Percentiles rank a stretch among this genome's conserved stretches.
Conservation (phyloP, 64 coral and sea anemone species). For the Dendronephthya gigantea region DNA sequence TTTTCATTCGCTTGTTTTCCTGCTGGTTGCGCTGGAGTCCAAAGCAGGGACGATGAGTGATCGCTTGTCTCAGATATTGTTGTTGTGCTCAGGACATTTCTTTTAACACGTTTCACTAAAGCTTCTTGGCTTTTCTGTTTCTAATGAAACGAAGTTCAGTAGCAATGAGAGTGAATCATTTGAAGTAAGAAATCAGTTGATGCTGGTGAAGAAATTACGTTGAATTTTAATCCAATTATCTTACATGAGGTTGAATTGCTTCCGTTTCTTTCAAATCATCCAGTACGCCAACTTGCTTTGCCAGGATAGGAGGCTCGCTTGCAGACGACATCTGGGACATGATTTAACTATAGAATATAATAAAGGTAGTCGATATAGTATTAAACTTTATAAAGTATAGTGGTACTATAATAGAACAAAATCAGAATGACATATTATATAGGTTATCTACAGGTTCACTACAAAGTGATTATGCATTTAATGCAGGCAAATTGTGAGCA, state of each 20-base stretch:
- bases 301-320: slow-evolving; percentile 3
- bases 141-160: background rate
- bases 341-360: background rate
- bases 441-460: no score
- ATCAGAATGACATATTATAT: no score
- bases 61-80: background rate
- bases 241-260: background rate
- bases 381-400: no score
- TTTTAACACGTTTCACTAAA: background rate
- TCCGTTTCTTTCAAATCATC: background rate
- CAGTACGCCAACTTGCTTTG: background rate
- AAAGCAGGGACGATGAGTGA: background rate
- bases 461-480: no score
- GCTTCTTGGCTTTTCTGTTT: background rate
- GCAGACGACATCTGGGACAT: slow-evolving; percentile 11
- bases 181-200: background rate
- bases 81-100: background rate
- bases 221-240: background rate
- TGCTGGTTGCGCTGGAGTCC: background rate
- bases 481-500: no score
- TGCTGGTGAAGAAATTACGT: no score
- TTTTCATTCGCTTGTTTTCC: background rate
- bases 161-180: background rate
- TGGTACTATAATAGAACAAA: no score
- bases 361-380: no score